Percentiles rank a stretch among this genome's conserved stretches.
These are phyloP conservation scores for Pyrocephalus nanus DNA, from an alignment of 2,797 vertebrate genomes.

Conservation along the genomic window DNA sequence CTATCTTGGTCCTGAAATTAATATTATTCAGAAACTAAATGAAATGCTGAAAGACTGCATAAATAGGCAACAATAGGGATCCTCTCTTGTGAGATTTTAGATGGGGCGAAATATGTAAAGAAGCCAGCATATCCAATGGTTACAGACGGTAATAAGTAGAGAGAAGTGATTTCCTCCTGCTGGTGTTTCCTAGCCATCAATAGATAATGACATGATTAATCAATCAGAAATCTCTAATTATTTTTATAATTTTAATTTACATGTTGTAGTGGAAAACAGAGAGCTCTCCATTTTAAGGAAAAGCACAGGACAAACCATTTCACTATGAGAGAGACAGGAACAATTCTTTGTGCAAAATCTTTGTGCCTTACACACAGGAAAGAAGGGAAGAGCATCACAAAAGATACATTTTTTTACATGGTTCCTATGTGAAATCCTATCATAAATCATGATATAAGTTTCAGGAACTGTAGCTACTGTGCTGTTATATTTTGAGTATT, in stretches of 20 bases:
- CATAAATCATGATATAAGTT: neutral
- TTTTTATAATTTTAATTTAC: neutral
- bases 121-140: neutral
- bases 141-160: neutral
- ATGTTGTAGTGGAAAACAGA: neutral
- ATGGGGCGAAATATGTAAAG: neutral
- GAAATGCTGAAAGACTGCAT: neutral
- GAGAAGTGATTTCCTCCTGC: neutral
- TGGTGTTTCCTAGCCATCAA: neutral
- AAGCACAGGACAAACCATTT: neutral
- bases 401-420: neutral
- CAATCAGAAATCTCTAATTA: neutral
- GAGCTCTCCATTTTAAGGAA: neutral
- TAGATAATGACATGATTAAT: neutral
- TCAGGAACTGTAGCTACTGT: neutral
- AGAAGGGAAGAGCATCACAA: neutral
- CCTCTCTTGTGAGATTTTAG: neutral
- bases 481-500: neutral
- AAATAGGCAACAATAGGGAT: neutral
- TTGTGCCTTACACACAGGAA: neutral
- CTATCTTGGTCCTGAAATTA: neutral
- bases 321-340: neutral
- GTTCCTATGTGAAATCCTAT: neutral
- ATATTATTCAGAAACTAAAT: constrained; percentile 5
- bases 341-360: neutral